Evolutionary conservation across 2,888 invertebrate genomes (phyloP), one percentile per base, ranked within the genome.

Genomic region (Pristionchus mayeri): DNA sequence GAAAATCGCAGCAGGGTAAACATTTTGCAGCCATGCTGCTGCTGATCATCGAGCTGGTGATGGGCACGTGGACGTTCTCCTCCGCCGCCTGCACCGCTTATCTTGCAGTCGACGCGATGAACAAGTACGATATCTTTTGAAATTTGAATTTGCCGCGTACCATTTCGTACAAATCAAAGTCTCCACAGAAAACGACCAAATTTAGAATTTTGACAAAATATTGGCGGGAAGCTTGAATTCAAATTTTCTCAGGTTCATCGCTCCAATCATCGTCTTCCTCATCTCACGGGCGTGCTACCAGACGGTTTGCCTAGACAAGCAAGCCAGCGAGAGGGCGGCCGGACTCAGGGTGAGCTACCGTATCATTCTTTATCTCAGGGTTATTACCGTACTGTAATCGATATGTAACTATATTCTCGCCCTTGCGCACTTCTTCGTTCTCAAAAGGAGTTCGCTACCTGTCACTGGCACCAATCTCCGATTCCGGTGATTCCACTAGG

Each of bases 231-330:
- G 18, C 13, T 18, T 34, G 13, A 63, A 16, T 63, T 63, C n/a
- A n/a, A 63, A 63, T 63, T 34, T 63, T 63, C 24, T 27, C 84
- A 90, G 90, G 86, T 92, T 92, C 86, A 88, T 91, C 81, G 91
- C 91, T 24, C 91, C 91, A 13, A 91, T 91, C 84, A 91, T 91
- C 79, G 92, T 92, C 16, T 89, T 92, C 71, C 86, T 92, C 21
- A 92, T 92, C 80, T 90, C 90, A 76, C 88, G 91, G 30, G 92
- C 92, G 16, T 92, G 92, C 84, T 92, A 92, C 76, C 88, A 91
- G 40, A 92, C 91, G 6, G 90, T 92, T 11, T 92, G 92, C 85
- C 86, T 91, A 40, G 89, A 91, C 85, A 91, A 90, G 83, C 86
- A 86, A 16, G 86, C 84, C n/a, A 89, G 89, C 50, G 90, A 92